Percentiles rank a stretch among this genome's conserved stretches.
These are phyloP conservation scores for Streptopelia turtur DNA, from an alignment of 2,797 vertebrate genomes.

Conservation along the genomic window DNA sequence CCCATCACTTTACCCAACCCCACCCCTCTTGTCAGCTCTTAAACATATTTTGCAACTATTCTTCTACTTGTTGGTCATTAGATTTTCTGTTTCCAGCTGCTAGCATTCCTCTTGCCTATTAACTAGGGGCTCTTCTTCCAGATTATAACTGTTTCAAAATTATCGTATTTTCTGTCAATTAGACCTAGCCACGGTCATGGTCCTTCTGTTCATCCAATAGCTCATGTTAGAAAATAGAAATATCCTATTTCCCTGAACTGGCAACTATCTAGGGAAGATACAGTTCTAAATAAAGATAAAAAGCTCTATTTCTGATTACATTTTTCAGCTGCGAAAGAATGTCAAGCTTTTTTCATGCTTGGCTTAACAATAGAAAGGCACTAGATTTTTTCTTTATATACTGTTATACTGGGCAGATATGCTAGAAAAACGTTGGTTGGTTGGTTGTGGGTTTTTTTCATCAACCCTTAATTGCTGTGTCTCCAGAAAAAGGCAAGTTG, in stretches of 20 bases:
- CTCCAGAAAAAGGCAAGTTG: neutral
- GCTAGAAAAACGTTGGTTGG: neutral
- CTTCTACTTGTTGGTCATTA: neutral
- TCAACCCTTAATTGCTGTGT: neutral
- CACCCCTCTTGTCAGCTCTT: constrained; percentile 20
- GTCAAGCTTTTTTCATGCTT: neutral
- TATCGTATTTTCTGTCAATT: neutral
- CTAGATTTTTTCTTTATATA: too few species aligned
- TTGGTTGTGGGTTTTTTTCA: neutral
- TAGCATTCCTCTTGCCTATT: neutral
- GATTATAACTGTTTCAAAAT: neutral
- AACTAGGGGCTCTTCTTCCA: neutral
- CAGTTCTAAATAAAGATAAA: neutral
- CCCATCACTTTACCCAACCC: neutral
- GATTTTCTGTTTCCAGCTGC: neutral
- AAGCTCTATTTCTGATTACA: neutral
- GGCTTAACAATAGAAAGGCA: neutral
- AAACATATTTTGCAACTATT: constrained; percentile 18
- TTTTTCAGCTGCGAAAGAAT: neutral
- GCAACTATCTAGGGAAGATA: neutral
- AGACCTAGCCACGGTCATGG: neutral
- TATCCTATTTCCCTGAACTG: neutral
- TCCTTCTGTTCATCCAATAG: neutral
- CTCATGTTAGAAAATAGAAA: neutral
- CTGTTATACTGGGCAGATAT: neutral